Percentiles rank a stretch among this genome's conserved stretches.
These are phyloP conservation scores for Lasioglossum leucozonium DNA, from an alignment of 2,888 invertebrate genomes.

Conservation along the genomic window DNA sequence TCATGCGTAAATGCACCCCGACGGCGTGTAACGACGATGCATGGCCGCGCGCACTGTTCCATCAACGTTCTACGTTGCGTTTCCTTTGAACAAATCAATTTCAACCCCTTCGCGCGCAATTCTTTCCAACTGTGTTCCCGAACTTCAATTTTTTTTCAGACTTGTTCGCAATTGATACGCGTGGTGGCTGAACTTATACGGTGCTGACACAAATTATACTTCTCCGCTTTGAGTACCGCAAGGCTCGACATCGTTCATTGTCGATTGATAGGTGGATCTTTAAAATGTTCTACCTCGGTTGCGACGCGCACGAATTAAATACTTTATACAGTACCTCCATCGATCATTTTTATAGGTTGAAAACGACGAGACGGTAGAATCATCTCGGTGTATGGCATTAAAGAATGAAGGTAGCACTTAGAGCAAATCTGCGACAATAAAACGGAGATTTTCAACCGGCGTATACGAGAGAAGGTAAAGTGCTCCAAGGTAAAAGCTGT, in stretches of 20 bases:
- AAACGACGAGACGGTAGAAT: not conserved
- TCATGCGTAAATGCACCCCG: slow-evolving; percentile 36
- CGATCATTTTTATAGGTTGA: not conserved
- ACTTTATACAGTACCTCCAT: not conserved
- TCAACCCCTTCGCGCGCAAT: not conserved
- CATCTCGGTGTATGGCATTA: not conserved
- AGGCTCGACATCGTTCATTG: too few species aligned
- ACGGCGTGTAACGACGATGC: slow-evolving; percentile 42
- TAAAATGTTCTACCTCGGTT: not conserved
- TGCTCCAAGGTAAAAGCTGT: not conserved
- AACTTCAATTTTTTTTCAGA: not conserved
- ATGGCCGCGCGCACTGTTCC: slow-evolving; percentile 4
- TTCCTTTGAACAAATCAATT: slow-evolving; percentile 7
- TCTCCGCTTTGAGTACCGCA: too few species aligned
- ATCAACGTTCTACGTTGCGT: not conserved
- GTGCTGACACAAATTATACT: too few species aligned
- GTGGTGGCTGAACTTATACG: not conserved
- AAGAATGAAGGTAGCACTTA: not conserved
- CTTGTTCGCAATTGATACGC: not conserved
- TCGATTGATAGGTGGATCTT: not conserved
- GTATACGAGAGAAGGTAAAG: not conserved
- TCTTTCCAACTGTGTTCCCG: not conserved
- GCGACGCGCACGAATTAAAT: not conserved
- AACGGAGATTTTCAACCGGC: not conserved
- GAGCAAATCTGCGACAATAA: not conserved